Evolutionary conservation across 2,797 vertebrate genomes (phyloP).

Genomic region (Aldrovandia affinis): DNA sequence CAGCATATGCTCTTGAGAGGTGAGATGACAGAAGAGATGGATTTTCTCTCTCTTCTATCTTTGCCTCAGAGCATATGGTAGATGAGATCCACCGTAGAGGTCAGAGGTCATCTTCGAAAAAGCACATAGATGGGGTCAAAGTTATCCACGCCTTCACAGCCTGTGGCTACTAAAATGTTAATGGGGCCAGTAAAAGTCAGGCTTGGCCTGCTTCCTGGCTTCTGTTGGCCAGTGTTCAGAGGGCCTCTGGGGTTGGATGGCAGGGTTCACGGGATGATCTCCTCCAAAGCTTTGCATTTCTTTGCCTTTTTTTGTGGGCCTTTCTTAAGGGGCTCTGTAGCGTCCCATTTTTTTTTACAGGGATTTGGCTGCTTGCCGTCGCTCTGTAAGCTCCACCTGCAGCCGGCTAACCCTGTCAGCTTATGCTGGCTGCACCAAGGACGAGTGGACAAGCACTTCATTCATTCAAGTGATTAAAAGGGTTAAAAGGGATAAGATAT

Average conservation of each 20-base stretch:
- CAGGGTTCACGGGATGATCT: not conserved
- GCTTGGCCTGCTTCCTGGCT: constrained; percentile 11
- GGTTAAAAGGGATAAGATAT: too few relatives aligned
- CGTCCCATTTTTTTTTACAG: constrained; percentile 10
- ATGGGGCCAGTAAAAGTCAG: constrained; percentile 31
- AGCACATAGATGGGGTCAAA: constrained; percentile 17
- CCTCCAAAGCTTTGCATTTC: not conserved
- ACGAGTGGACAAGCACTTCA: not conserved
- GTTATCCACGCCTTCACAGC: constrained; percentile 18
- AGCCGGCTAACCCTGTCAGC: not conserved
- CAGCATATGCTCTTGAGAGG: not conserved
- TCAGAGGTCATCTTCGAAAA: constrained; percentile 18
- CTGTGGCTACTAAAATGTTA: constrained; percentile 30
- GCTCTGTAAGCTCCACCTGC: constrained; percentile 5
- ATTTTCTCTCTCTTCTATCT: not conserved
- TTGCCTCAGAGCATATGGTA: constrained; percentile 24
- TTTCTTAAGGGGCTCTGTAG: constrained; percentile 14
- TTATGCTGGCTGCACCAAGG: constrained; percentile 1
- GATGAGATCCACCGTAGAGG: constrained; percentile 23
- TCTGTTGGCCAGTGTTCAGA: constrained; percentile 17
- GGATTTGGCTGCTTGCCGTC: not conserved
- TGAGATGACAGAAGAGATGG: not conserved
- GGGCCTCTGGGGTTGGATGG: constrained; percentile 3
- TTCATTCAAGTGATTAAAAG: not conserved
- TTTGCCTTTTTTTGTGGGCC: not conserved